Conservation (phyloP, 2,888 invertebrate species). For the Campoletis raptor region DNA sequence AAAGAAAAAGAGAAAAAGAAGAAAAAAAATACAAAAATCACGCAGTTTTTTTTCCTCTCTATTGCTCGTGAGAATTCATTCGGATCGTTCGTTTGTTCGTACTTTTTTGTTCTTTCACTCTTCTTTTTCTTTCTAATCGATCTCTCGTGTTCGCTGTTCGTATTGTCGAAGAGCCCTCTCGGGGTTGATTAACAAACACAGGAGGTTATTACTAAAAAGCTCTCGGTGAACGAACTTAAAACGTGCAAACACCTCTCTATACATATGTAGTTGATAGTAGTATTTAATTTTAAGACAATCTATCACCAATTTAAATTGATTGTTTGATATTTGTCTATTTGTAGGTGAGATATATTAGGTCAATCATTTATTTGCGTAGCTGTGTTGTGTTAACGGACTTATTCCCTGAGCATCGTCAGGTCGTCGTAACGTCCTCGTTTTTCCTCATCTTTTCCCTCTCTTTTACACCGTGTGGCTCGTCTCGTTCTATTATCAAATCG, state of each 20-base stretch:
- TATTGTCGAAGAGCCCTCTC: conserved; percentile 11
- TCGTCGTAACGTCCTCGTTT: conserved; percentile 59
- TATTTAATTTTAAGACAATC: conserved; percentile 68
- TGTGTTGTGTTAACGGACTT: conserved; percentile 73
- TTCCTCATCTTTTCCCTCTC: conserved; percentile 6
- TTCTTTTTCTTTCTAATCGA: conserved; percentile 77
- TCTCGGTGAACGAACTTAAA: conserved; percentile 57
- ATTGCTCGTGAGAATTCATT: conserved; percentile 62
- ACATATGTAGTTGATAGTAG: conserved; percentile 62
- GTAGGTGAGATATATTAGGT: conserved; percentile 78
- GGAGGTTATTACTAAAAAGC: neutral
- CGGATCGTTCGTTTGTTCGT: conserved; percentile 28
- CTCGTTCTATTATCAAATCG: neutral
- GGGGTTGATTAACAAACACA: neutral
- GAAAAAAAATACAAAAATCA: conserved; percentile 63
- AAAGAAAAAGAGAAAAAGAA: conserved; percentile 39
- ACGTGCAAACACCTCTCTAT: conserved; percentile 67
- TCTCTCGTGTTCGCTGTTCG: conserved; percentile 76
- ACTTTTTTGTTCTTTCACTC: conserved; percentile 59
- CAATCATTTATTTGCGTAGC: conserved; percentile 81
- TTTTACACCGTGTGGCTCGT: neutral
- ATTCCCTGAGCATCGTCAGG: conserved; percentile 80
- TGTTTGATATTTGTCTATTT: conserved; percentile 82
- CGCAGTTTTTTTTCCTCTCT: conserved; percentile 56
- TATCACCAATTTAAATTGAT: conserved; percentile 70